A percentile compares a stretch with the other conserved stretches of the same genome.
phyloP scores from a whole-genome alignment of 2,113 vertebrate genomes.

The Boulengeromyrus knoepffleri region DNA sequence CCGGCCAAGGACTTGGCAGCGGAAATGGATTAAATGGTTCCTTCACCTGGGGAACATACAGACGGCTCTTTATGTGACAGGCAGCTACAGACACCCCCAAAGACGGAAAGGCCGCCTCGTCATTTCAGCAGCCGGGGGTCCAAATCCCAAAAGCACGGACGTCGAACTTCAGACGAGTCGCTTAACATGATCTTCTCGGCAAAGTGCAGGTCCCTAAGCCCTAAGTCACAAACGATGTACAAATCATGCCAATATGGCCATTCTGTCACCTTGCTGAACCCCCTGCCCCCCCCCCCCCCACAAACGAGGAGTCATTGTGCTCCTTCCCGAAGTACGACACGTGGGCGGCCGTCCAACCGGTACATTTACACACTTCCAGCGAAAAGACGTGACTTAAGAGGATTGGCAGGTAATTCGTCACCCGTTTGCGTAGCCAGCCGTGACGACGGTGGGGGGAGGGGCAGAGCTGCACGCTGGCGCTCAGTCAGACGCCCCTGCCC shows the following conservation, averaged over 20 bases:
- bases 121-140: not conserved
- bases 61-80: not conserved
- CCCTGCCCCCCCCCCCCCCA: not conserved
- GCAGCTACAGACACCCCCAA: not conserved
- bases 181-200: not conserved
- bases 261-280: not conserved
- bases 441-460: not conserved
- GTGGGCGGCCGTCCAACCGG: not conserved
- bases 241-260: not conserved
- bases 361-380: not conserved
- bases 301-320: not conserved
- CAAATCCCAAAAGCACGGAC: not conserved
- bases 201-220: not conserved
- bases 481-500: not conserved
- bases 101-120: not conserved
- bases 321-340: not conserved
- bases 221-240: not conserved
- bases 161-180: not conserved
- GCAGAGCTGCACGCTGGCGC: not conserved
- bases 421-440: not conserved
- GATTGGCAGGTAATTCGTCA: not conserved
- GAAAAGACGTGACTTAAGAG: not conserved
- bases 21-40: not conserved
- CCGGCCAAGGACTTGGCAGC: not conserved
- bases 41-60: not conserved